Evolutionary conservation across 2,888 invertebrate species (phyloP), one percentile per base, ranked within the genome.

Genomic region (Crocallis elinguaria): DNA sequence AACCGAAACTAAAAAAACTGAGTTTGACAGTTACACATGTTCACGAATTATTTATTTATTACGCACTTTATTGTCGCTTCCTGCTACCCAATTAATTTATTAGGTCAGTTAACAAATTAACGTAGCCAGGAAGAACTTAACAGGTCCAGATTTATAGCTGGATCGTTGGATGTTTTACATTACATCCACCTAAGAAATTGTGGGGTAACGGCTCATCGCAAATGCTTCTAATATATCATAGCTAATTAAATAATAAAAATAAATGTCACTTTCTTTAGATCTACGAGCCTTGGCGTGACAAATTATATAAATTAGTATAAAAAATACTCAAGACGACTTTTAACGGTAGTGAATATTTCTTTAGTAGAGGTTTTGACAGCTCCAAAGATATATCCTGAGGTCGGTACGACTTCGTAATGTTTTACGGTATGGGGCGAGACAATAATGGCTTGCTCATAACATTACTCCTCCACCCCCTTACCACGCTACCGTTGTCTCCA

Each of bases 361-460:
- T 64, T 67, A 55, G 64, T 69, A 68, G 43, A 59, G 82, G 82
- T 83, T 80, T 77, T 79, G 71, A 72, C 89, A 85, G 78, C 90
- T 89, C 88, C 63, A 66, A 73, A 75, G 79, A 70, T 75, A 80
- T 84, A 72, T 72, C 65, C 71, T 75, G 73, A 78, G 79, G 79
- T 78, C 82, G 83, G 79, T 75, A 81, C 83, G 80, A 83, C 88
- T 90, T 82, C 86, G 88, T 90, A 89, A 90, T 90, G 89, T 87
- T 91, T 90, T 91, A 91, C 90, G 90, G 90, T 89, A 91, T 91
- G 87, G 89, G 86, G 86, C 86, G 89, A 90, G 90, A 91, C 91
- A 91, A 91, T 91, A 91, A 91, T 91, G 91, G 90, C 82, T 88
- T 86, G 90, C 91, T 91, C 91, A 91, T 91, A 91, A 91, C 91